Evolutionary conservation across 2,113 vertebrate species (phyloP), one percentile per base, ranked within the genome.

Genomic region (Chaetops frenatus): DNA sequence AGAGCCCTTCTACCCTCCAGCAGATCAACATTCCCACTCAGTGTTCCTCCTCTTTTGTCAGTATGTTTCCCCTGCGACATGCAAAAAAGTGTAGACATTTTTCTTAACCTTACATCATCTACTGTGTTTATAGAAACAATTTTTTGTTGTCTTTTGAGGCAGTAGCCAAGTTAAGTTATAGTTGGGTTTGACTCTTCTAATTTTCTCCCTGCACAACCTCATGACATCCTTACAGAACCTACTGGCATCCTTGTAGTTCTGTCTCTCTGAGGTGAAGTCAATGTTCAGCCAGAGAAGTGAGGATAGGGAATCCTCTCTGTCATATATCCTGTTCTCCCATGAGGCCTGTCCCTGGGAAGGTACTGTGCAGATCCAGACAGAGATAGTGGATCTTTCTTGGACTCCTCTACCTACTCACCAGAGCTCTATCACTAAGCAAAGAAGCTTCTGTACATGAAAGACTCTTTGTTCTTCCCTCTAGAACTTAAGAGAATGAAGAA

Each of bases 241-340:
- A 4, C 38, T 24, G 19, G 13, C 28, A 40, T 24, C 10, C 19
- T 24, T 45, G 12, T n/a, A 47, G 8, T 24, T 62, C 31, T 53
- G n/a, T 86, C 8, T 10, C 28, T 12, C 24, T 44, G 61, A 66
- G 51, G 10, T 0, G 0, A 38, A 50, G 10, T 54, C 35, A 25
- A 2, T 22, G 14, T 38, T 72, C 27, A 44, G 12, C 20, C 12
- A 35, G 33, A 42, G 17, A 13, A 38, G 7, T 20, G 53, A 56
- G 13, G 17, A 23, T 4, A 61, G 35, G 27, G 7, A 72, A 40
- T 54, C 7, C 8, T 83, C 16, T 8, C 22, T 42, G 4, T 48
- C 7, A 7, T 20, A 27, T 9, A 24, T 25, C 8, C n/a, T n/a
- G 3, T 38, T 50, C 20, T 58, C 20, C 14, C 18, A 12, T 7